Evolutionary conservation across 2,113 vertebrate species (phyloP), one percentile per base, ranked within the genome.

Genomic region (Empidonax traillii): DNA sequence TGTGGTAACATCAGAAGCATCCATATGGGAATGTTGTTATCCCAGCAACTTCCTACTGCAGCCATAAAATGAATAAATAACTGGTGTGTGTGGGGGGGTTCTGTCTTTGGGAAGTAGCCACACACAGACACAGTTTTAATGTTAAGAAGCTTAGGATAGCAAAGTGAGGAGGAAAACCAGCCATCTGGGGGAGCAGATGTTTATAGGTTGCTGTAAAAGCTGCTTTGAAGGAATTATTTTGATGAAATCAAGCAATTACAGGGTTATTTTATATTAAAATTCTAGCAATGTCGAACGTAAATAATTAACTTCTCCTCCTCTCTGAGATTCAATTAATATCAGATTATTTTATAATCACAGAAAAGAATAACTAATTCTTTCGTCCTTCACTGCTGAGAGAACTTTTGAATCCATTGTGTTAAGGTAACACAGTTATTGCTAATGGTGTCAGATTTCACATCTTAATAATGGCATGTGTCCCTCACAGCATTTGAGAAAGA

Each of bases 111-210:
- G 63, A 90, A 84, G 81, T 61, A 68, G 61, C 53, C 75, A 46
- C 75, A 20, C 18, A 19, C 41, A 83, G 63, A 61, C 67, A 52
- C 71, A 55, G 33, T 87, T 91, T 85, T 63, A 23, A 53, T 58
- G 71, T 74, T 94, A 93, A 96, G 91, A 65, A 65, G 94, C 94
- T 96, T 95, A 91, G 55, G 75, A 31, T 33, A 49, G 75, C 69
- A 59, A 92, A 94, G 87, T 24, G 51, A 93, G 61, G 85, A 83
- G 74, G 75, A 61, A 56, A 75, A 91, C 8, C 61, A 35, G 41
- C 95, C 96, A 94, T 97, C 94, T 97, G 95, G 89, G 94, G 47
- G 49, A 96, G 73, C 96, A 96, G 97, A 95, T 97, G 96, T 91
- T 96, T 88, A 88, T 66, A 83, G 44, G 43, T 80, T 87, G 53